Base-by-base conservation (phyloP, 2,797 vertebrate genomes). In the Anableps anableps region DNA sequence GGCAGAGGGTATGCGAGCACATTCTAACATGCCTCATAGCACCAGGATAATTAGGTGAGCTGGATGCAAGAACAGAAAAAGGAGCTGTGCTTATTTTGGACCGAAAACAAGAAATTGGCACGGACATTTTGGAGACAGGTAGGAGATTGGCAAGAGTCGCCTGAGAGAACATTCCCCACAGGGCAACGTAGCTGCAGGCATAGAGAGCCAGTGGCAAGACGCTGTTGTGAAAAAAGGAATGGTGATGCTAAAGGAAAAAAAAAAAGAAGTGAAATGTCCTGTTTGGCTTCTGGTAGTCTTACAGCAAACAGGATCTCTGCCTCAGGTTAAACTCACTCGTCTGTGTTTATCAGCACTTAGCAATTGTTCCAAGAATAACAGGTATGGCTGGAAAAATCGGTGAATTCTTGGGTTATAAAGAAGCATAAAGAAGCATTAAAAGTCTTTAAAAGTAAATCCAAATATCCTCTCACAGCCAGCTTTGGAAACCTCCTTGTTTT, bases 11-110 rank as follows among this genome's bases (percentile, higher is more conserved):
- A 84, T 80, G 89, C 83, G 90, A 88, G 89, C 73, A 91, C 87
- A 88, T 85, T 89, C 90, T 93, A 92, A 93, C 95, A 95, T 94
- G 95, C 93, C 92, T 95, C 92, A 85, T 84, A 90, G 94, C 94
- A 79, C 91, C 83, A 23, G 90, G 92, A 94, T 95, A 95, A 96
- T 96, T 95, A 95, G 92, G 90, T 89, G 92, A 90, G 91, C 87
- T 76, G 89, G 89, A 92, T 91, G 91, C 88, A 81, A 83, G 87
- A 62, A 70, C 66, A 43, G 38, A 70, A 70, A 10, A 78, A 85
- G 81, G 84, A 88, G 83, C 76, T 83, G 83, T 47, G 85, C 82
- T 85, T 83, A 82, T 78, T 83, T 88, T 82, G 55, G 76, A 78
- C 90, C 84, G 83, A 78, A 73, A 88, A 87, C 83, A 75, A 85